These are phyloP conservation scores for Tiphia femorata DNA, from an alignment of 2,888 invertebrate species.

Conservation along the genomic window DNA sequence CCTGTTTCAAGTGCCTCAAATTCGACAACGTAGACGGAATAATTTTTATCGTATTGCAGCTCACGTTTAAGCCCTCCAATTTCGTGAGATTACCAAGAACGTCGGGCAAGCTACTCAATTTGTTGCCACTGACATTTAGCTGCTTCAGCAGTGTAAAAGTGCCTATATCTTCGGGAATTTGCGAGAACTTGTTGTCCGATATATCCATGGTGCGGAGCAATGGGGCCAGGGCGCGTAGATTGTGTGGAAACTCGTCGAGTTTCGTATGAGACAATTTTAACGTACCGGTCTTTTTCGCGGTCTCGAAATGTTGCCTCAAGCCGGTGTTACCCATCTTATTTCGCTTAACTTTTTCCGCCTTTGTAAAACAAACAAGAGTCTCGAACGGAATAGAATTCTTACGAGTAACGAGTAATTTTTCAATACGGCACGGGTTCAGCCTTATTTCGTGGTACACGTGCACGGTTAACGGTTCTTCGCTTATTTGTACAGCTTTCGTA, in stretches of 20 bases:
- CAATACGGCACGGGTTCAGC: too few relatives aligned
- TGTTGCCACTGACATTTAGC: slow-evolving; percentile 87
- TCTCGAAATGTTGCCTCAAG: slow-evolving; percentile 92
- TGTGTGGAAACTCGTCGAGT: slow-evolving; percentile 82
- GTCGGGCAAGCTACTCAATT: slow-evolving; percentile 78
- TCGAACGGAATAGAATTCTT: too few relatives aligned
- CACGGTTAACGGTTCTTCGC: too few relatives aligned
- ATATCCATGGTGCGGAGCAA: slow-evolving; percentile 90
- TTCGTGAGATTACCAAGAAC: slow-evolving; percentile 78
- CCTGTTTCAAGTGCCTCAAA: slow-evolving; percentile 76
- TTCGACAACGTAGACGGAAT: slow-evolving; percentile 77
- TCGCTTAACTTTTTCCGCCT: background rate
- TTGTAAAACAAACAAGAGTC: too few relatives aligned
- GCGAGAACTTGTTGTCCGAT: slow-evolving; percentile 88
- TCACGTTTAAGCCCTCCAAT: slow-evolving; percentile 81
- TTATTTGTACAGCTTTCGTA: too few relatives aligned
- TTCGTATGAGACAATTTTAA: slow-evolving; percentile 88
- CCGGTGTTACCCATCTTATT: slow-evolving; percentile 88
- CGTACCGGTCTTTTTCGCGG: slow-evolving; percentile 95
- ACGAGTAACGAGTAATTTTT: too few relatives aligned
- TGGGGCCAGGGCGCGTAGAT: slow-evolving; percentile 76
- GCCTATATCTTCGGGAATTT: slow-evolving; percentile 84
- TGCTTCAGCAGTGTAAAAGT: slow-evolving; percentile 81
- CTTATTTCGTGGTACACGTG: too few relatives aligned
- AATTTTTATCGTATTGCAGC: slow-evolving; percentile 82